Evolutionary conservation across 1,140 invertebrate genomes (phyloP), one percentile per base, ranked within the genome.

Genomic region (Drosophila mauritiana): DNA sequence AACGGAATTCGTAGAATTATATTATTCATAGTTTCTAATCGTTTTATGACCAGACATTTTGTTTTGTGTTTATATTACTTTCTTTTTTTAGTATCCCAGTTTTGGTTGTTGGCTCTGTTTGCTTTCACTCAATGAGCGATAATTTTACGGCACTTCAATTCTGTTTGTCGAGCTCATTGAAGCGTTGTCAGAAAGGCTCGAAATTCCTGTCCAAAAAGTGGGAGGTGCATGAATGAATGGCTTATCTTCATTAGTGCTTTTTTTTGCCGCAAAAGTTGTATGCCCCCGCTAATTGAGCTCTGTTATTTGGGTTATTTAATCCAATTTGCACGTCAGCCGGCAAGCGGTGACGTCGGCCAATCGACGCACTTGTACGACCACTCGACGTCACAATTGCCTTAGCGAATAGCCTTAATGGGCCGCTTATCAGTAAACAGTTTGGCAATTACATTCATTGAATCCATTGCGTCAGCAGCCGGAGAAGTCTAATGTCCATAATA

Each of bases 171-270:
- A 78, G 67, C 68, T 82, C 45, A 85, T 88, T 85, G 64, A 68
- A 48, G 37, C 61, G 27, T 40, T 52, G 59, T 52, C 45, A 36
- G 45, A 43, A 68, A 43, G 56, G 61, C 13, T 46, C n/a, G 45
- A 42, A 36, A 53, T 64, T 64, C 36, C 40, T 25, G 48, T 20
- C 4, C 20, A 43, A 48, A 55, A 45, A 5, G 15, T n/a, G 31
- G 12, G 27, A 20, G 15, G 49, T 61, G 45, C 7, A 22, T 22
- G 3, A 13, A 0, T 34, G 7, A 39, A 63, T 48, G 34, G 54
- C 54, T 54, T 78, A 82, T 83, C 74, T 88, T 88, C 75, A 76
- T 86, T 86, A 86, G 65, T 37, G 57, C 46, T 34, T 53, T 78
- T 17, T 78, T 64, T 78, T 68, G 48, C 80, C 53, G 62, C 17